phyloP scores from a whole-genome alignment of 2,888 invertebrate species.

The Glyphotaelius pellucidus region DNA sequence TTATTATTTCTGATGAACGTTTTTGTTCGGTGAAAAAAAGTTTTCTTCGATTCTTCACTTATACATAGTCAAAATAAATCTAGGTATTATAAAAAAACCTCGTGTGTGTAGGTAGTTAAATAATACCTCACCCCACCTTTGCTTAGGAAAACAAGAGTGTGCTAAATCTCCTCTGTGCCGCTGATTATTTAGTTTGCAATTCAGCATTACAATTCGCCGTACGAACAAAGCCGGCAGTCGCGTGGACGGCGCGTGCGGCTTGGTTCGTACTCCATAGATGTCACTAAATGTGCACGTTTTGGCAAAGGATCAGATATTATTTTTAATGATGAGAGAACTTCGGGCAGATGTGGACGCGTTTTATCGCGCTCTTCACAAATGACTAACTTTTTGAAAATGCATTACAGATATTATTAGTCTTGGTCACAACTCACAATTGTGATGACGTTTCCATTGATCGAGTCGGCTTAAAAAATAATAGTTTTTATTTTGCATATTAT shows the following conservation, averaged over 20 bases:
- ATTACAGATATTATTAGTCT: neutral
- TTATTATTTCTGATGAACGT: too few relatives aligned
- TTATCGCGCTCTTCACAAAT: neutral
- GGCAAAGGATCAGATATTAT: constrained; percentile 43
- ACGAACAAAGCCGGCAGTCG: constrained; percentile 34
- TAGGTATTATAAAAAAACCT: neutral
- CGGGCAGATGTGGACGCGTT: neutral
- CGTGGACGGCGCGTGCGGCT: constrained; percentile 55
- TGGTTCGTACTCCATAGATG: constrained; percentile 43
- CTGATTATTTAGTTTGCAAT: neutral
- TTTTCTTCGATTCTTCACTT: neutral
- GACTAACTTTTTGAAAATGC: neutral
- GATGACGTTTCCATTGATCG: too few relatives aligned
- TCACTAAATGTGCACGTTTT: constrained; percentile 50
- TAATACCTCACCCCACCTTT: neutral
- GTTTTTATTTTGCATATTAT: too few relatives aligned
- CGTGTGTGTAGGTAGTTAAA: neutral
- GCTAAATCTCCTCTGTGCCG: neutral
- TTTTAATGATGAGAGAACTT: constrained; percentile 35
- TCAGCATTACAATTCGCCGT: constrained; percentile 21
- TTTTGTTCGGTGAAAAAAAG: neutral
- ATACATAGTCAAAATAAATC: neutral
- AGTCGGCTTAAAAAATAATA: too few relatives aligned
- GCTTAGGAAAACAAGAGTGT: neutral
- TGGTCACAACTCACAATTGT: too few relatives aligned